Conservation (phyloP, 2,888 invertebrate species). For the Ochropacha duplaris region DNA sequence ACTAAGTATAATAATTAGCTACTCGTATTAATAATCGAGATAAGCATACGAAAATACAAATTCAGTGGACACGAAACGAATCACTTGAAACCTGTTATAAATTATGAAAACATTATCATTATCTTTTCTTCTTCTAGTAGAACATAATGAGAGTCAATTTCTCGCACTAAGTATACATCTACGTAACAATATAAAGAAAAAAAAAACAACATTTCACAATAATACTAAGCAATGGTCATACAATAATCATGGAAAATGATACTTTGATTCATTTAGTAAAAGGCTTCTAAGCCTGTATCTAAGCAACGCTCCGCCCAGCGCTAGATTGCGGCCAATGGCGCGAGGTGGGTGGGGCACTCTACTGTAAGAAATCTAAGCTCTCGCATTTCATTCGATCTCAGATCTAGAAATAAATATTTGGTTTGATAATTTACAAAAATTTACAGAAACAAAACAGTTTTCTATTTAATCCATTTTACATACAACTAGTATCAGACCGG, state of each 20-base stretch:
- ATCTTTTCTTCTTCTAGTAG: too few species aligned
- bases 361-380: conserved; percentile 64
- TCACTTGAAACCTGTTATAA: too few species aligned
- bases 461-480: conserved; percentile 6
- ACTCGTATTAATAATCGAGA: too few species aligned
- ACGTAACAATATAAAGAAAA: too few species aligned
- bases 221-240: conserved; percentile 6
- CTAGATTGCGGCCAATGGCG: conserved; percentile 69
- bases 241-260: background rate
- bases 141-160: too few species aligned
- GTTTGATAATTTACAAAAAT: background rate
- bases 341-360: conserved; percentile 66
- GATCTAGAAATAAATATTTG: conserved; percentile 17
- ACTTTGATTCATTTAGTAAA: conserved; percentile 44
- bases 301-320: conserved; percentile 75
- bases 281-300: conserved; percentile 73
- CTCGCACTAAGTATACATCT: too few species aligned
- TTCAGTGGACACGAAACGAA: too few species aligned
- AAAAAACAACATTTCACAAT: background rate
- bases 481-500: background rate
- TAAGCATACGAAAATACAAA: too few species aligned
- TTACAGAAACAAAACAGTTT: background rate
- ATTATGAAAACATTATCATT: too few species aligned
- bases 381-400: conserved; percentile 21
- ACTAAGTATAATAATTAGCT: too few species aligned